Evolutionary conservation across 53 echinoderm and acorn worm genomes (phyloP).

Genomic region (Paracentrotus lividus): DNA sequence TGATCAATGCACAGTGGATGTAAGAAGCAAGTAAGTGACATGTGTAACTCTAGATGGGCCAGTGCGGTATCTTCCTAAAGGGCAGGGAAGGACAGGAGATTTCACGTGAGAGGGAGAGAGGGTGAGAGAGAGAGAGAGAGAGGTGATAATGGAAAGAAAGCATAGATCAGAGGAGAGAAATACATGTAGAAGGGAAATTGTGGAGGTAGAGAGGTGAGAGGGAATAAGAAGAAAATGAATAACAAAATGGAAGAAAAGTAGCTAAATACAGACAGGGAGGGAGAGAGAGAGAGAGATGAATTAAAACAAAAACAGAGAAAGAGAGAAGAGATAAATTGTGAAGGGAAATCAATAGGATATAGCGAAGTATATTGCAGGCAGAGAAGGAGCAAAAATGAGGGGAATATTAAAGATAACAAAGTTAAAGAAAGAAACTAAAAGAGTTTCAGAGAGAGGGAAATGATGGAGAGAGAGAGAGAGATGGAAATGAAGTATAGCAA

Average conservation of each 20-base stretch:
- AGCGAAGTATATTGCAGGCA: no score
- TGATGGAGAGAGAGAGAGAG: not conserved
- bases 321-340: not conserved
- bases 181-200: no score
- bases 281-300: not conserved
- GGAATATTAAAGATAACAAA: no score
- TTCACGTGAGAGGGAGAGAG: not conserved
- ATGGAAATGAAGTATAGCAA: not conserved
- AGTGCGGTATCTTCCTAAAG: not conserved
- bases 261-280: not conserved
- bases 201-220: not conserved
- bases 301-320: not conserved
- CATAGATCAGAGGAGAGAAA: no score
- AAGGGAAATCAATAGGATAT: no score
- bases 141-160: no score
- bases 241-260: not conserved
- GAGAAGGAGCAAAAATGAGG: no score
- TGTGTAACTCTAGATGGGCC: not conserved
- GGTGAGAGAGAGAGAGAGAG: not conserved
- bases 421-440: not conserved
- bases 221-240: not conserved
- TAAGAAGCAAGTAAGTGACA: constrained; percentile 86
- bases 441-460: not conserved
- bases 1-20: constrained; percentile 77
- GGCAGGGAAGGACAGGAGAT: not conserved